Evolutionary conservation across 2,113 vertebrate species (phyloP).

Genomic region (Regulus satrapa): DNA sequence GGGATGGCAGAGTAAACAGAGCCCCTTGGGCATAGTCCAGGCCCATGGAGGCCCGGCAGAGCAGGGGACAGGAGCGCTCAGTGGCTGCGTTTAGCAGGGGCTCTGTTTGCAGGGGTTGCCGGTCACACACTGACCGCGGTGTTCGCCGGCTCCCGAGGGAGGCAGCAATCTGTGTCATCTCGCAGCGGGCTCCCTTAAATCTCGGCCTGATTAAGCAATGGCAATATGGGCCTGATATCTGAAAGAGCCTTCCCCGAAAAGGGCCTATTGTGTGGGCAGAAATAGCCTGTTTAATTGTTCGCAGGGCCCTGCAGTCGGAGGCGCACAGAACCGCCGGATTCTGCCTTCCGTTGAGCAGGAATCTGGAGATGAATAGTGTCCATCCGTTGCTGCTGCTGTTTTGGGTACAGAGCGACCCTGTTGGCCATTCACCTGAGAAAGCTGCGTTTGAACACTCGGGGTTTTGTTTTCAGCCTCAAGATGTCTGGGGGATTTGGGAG

Average conservation of each 20-base stretch:
- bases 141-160: background rate
- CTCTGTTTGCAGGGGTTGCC: background rate
- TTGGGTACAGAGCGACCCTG: background rate
- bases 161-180: slow-evolving; percentile 52
- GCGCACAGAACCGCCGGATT: background rate
- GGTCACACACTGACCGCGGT: background rate
- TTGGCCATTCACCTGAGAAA: background rate
- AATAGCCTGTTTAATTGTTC: background rate
- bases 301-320: background rate
- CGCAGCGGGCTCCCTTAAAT: slow-evolving; percentile 35
- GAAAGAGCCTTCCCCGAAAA: background rate
- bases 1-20: background rate
- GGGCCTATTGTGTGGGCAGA: background rate
- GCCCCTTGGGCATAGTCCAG: background rate
- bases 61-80: background rate
- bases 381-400: background rate
- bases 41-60: background rate
- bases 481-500: background rate
- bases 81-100: background rate
- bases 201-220: slow-evolving; percentile 20
- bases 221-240: slow-evolving; percentile 14
- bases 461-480: background rate
- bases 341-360: background rate
- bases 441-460: background rate
- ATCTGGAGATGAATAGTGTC: background rate